Conservation (phyloP, 1,140 invertebrate species). For the Drosophila rhopaloa region DNA sequence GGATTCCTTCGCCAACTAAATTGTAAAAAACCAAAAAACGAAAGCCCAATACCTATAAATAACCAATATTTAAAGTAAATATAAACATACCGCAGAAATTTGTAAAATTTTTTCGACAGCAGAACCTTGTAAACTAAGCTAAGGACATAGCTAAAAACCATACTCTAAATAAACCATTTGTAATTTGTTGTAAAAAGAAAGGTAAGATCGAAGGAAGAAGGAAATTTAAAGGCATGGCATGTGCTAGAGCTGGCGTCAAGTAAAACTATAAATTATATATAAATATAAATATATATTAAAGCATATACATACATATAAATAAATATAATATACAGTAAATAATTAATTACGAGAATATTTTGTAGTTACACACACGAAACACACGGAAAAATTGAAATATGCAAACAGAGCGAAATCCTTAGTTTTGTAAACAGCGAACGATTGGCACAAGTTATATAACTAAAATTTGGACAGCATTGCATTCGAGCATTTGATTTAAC, state of each 20-base stretch:
- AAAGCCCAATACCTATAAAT: constrained; percentile 33
- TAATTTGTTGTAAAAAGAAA: constrained; percentile 81
- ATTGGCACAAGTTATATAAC: constrained; percentile 72
- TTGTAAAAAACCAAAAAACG: constrained; percentile 49
- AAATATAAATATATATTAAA: constrained; percentile 54
- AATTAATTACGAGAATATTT: constrained; percentile 72
- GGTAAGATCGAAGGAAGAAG: constrained; percentile 18
- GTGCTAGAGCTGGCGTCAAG: constrained; percentile 61
- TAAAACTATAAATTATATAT: constrained; percentile 76
- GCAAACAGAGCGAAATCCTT: constrained; percentile 43
- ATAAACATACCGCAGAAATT: constrained; percentile 61
- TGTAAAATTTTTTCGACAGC: constrained; percentile 70
- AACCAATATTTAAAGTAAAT: constrained; percentile 56
- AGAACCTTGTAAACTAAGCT: constrained; percentile 72
- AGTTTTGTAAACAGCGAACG: constrained; percentile 73
- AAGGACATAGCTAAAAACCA: constrained; percentile 52
- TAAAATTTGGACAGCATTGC: constrained; percentile 65
- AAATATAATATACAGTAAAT: constrained; percentile 67
- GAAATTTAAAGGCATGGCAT: constrained; percentile 32
- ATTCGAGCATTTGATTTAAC: constrained; percentile 80
- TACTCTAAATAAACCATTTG: constrained; percentile 68
- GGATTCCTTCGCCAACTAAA: constrained; percentile 59
- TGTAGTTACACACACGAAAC: constrained; percentile 60
- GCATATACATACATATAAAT: constrained; percentile 59
- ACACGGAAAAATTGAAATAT: constrained; percentile 17